These are phyloP conservation scores for Caenorhabditis zanzibari DNA, from an alignment of 2,888 invertebrate species.

Conservation along the genomic window DNA sequence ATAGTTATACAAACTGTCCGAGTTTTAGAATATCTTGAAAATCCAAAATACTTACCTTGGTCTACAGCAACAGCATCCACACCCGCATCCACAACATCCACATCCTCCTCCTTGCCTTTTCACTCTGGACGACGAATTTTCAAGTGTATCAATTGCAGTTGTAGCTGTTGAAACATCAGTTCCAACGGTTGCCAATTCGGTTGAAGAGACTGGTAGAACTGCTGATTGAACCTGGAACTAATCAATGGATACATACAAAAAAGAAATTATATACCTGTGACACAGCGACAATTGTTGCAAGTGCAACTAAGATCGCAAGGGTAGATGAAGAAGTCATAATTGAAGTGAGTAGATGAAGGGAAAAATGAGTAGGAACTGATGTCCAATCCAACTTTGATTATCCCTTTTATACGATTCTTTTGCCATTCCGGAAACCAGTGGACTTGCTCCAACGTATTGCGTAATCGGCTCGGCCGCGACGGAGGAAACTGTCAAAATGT, in stretches of 20 bases:
- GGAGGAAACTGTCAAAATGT: slow-evolving; percentile 55
- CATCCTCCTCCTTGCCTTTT: slow-evolving; percentile 58
- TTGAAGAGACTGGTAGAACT: slow-evolving; percentile 52
- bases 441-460: slow-evolving; percentile 38
- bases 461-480: slow-evolving; percentile 29
- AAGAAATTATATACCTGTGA: too few relatives aligned
- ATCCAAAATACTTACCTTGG: slow-evolving; percentile 45
- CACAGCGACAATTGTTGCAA: slow-evolving; percentile 48
- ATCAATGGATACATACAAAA: too few relatives aligned
- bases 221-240: slow-evolving; percentile 51
- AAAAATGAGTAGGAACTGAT: slow-evolving; percentile 9
- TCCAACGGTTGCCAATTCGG: slow-evolving; percentile 52
- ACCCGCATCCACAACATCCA: slow-evolving; percentile 63
- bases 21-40: neutral
- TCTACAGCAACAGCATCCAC: slow-evolving; percentile 68
- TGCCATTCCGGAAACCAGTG: slow-evolving; percentile 38
- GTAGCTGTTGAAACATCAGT: slow-evolving; percentile 41
- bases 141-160: slow-evolving; percentile 59
- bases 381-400: neutral
- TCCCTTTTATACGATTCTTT: slow-evolving; percentile 28
- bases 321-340: slow-evolving; percentile 40
- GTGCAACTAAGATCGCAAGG: slow-evolving; percentile 31
- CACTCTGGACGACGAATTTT: slow-evolving; percentile 59
- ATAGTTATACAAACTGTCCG: neutral
- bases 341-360: neutral